A percentile compares a stretch with the other conserved stretches of the same genome.
Evolutionary conservation across 2,888 invertebrate species (phyloP).

Genomic region (Antheraea assamensis): DNA sequence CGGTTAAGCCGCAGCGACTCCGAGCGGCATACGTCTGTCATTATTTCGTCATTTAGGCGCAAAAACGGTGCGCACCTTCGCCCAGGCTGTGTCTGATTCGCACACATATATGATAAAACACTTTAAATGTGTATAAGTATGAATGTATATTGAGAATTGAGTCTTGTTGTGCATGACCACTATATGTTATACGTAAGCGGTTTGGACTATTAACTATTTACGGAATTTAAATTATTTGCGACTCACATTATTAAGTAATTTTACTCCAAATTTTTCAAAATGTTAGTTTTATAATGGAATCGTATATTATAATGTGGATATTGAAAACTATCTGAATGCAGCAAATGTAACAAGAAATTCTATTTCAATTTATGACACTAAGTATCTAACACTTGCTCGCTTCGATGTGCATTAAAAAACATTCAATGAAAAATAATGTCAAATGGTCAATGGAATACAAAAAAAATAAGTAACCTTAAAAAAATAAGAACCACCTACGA

Average conservation of each 20-base stretch:
- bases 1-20: constrained; percentile 42
- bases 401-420: no score
- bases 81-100: constrained; percentile 26
- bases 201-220: neutral
- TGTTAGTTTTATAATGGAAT: neutral
- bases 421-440: no score
- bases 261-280: neutral
- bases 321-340: no score
- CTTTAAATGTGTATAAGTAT: neutral
- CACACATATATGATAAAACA: constrained; percentile 18
- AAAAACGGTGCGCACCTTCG: constrained; percentile 70
- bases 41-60: constrained; percentile 77
- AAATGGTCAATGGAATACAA: no score
- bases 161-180: neutral
- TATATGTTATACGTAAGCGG: neutral
- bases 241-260: neutral
- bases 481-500: no score
- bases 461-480: no score
- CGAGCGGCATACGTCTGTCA: constrained; percentile 65
- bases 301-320: neutral
- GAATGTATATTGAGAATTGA: neutral
- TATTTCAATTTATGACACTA: no score
- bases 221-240: neutral
- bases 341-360: no score
- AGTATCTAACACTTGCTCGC: no score